Evolutionary conservation across 2,797 vertebrate species (phyloP), one percentile per base, ranked within the genome.

Genomic region (Orientallactaga sibirica): DNA sequence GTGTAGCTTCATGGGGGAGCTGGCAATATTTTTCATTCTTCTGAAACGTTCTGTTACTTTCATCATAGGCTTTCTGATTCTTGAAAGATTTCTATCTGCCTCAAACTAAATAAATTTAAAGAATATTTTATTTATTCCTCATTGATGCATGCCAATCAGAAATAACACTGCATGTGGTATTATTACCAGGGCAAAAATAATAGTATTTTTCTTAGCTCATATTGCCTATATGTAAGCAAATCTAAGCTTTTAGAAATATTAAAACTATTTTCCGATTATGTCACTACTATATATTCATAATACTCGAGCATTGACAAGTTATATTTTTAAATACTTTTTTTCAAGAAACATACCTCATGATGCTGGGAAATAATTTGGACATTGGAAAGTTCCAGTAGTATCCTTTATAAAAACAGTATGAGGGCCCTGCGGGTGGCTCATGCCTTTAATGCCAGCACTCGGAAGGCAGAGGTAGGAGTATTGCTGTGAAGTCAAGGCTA

Each of bases 161-260:
- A 88, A 93, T 90, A 88, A 79, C 88, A 27, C 5, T 67, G 22
- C 14, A 55, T 74, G 43, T 66, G 58, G 14, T 70, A 18, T 37
- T 70, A 85, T 37, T 74, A 86, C 7, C 16, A 91, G 92, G 86
- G n/a, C 33, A n/a, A 83, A 92, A 87, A 88, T 37, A 52, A 55
- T 73, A 67, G 22, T 55, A 6, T 24, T 81, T 80, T 81, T 14
- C 67, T 93, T 94, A 77, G 48, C 7, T 93, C 12, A 61, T 75
- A n/a, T 74, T 78, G 25, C 3, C 5, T 93, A 83, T 92, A 55
- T 70, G 43, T n/a, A 48, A 24, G 15, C 19, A 93, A 77, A 76
- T 85, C 55, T 90, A 84, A 79, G 10, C 16, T 79, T 92, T 73
- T 77, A 58, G 14, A 88, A 61, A 6, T 77, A 83, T 14, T 90